phyloP scores from a whole-genome alignment of 2,797 vertebrate species.

The Cirrhinus mrigala region DNA sequence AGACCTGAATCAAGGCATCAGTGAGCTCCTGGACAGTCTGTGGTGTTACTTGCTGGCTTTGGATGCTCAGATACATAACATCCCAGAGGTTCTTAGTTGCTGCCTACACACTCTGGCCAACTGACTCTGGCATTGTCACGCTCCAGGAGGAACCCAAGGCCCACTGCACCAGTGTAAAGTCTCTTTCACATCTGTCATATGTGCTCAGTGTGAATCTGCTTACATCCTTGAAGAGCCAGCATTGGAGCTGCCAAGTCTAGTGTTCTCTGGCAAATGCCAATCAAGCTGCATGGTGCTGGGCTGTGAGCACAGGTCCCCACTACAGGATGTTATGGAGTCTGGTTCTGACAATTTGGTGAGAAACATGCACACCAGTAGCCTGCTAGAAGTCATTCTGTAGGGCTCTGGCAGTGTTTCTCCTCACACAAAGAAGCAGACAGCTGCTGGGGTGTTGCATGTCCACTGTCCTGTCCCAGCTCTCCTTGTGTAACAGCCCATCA shows the following conservation, averaged over 20 bases:
- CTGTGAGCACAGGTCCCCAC: not conserved
- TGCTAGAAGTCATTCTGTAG: not conserved
- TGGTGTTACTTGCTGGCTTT: not conserved
- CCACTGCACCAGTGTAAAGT: too few species aligned
- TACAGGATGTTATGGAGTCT: not conserved
- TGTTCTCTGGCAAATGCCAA: not conserved
- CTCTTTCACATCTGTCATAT: not conserved
- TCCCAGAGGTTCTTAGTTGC: not conserved
- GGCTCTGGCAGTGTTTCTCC: not conserved
- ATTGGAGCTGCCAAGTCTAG: not conserved
- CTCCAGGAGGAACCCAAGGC: too few species aligned
- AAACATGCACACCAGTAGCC: not conserved
- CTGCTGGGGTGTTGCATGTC: not conserved
- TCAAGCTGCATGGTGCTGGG: not conserved
- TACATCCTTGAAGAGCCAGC: not conserved
- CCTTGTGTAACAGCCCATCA: not conserved
- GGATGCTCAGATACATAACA: not conserved
- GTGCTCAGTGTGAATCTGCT: not conserved
- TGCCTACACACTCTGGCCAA: not conserved
- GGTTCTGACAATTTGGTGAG: not conserved
- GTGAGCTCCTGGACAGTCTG: not conserved
- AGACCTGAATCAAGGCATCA: not conserved
- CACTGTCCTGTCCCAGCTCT: not conserved
- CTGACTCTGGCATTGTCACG: too few species aligned
- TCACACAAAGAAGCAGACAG: not conserved